Evolutionary conservation across 2,888 invertebrate species (phyloP).

Genomic region (Eristalinus aeneus): DNA sequence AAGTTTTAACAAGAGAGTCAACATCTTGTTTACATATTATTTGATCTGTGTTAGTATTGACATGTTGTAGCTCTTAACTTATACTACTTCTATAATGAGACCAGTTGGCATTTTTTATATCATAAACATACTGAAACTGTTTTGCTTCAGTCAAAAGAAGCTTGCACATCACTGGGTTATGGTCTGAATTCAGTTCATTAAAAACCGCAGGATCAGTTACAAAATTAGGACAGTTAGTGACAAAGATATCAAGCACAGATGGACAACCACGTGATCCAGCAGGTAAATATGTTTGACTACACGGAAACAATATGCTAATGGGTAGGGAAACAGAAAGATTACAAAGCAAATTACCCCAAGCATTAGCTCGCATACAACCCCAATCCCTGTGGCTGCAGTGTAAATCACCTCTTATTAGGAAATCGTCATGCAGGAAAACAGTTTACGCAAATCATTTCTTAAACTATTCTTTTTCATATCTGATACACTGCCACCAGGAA

Average conservation of each 20-base stretch:
- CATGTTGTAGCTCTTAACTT: too few species aligned
- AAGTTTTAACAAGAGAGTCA: too few species aligned
- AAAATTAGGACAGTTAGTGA: not conserved
- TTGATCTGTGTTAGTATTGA: too few species aligned
- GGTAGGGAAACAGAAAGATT: not conserved
- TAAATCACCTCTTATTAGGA: not conserved
- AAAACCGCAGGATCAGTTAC: not conserved
- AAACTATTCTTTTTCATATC: not conserved
- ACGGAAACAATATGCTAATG: not conserved
- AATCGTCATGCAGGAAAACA: not conserved
- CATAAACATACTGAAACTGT: too few species aligned
- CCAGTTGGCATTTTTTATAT: too few species aligned
- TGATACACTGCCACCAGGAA: not conserved
- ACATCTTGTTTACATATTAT: too few species aligned
- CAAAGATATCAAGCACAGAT: slow-evolving; percentile 6
- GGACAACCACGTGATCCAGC: slow-evolving; percentile 14
- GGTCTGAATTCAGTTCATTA: slow-evolving; percentile 13
- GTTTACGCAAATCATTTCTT: not conserved
- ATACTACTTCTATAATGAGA: too few species aligned
- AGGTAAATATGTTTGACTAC: slow-evolving; percentile 16
- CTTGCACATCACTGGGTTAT: slow-evolving; percentile 11
- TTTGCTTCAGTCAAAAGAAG: too few species aligned
- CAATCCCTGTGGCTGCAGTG: not conserved
- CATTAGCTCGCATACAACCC: not conserved
- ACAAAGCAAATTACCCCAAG: not conserved